These are phyloP conservation scores for Sinella curviseta DNA, from an alignment of 1,140 invertebrate species.

Conservation along the genomic window DNA sequence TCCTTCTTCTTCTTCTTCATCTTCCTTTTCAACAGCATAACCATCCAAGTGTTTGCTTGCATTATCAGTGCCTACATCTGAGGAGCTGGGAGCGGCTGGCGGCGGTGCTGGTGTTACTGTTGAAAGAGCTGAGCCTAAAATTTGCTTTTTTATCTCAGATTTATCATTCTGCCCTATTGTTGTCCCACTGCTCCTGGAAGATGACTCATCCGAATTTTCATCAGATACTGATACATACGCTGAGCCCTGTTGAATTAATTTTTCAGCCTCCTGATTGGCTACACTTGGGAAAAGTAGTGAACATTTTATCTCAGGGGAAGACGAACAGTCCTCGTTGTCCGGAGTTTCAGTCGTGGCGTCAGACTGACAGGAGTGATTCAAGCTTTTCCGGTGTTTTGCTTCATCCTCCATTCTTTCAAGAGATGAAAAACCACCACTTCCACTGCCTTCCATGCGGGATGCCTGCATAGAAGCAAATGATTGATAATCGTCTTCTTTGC, in stretches of 20 bases:
- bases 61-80: neutral
- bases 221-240: conserved; percentile 33
- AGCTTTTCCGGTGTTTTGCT: neutral
- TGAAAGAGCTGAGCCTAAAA: neutral
- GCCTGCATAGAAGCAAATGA: neutral
- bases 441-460: neutral
- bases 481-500: conserved; percentile 3
- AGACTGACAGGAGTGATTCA: conserved; percentile 12
- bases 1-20: neutral
- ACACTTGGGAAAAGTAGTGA: neutral
- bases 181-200: conserved; percentile 37
- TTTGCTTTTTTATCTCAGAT: neutral
- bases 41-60: neutral
- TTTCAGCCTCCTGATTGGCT: neutral
- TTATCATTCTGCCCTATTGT: conserved; percentile 9
- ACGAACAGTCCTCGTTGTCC: conserved; percentile 21
- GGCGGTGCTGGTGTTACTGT: neutral
- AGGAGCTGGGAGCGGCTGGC: too few relatives aligned
- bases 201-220: conserved; percentile 47
- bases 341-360: conserved; percentile 1
- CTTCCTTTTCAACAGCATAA: neutral
- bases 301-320: conserved; percentile 4
- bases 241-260: conserved; percentile 1
- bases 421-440: conserved; percentile 5
- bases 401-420: neutral